A percentile compares a stretch with the other conserved stretches of the same genome.
Evolutionary conservation across 2,113 vertebrate species (phyloP).

Genomic region (Rhinoderma darwinii): DNA sequence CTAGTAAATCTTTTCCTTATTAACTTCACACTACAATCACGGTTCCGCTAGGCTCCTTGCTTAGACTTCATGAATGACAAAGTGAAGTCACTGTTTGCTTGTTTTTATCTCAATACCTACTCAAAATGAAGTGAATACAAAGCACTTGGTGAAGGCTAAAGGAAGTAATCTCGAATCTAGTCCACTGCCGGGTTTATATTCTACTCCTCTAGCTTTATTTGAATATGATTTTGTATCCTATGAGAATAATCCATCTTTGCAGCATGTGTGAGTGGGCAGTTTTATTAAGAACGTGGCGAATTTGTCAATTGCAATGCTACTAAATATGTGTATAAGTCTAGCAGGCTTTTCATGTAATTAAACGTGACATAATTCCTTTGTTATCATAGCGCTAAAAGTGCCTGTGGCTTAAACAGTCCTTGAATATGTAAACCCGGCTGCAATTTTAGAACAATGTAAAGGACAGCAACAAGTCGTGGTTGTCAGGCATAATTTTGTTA

Average conservation of each 20-base stretch:
- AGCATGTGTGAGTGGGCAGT: background rate
- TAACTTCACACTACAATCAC: slow-evolving; percentile 4
- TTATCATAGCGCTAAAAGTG: slow-evolving; percentile 35
- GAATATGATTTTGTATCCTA: background rate
- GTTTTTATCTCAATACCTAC: slow-evolving; percentile 13
- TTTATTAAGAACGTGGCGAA: background rate
- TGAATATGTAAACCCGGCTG: slow-evolving; percentile 31
- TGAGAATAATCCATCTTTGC: background rate
- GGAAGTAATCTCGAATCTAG: background rate
- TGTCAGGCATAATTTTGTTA: slow-evolving; percentile 40
- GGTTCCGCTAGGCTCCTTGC: background rate
- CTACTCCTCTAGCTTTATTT: background rate
- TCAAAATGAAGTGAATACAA: slow-evolving; percentile 5
- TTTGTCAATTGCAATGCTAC: background rate
- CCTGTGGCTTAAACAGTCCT: slow-evolving; percentile 50
- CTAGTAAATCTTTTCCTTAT: slow-evolving; percentile 30
- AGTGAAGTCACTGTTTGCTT: slow-evolving; percentile 4
- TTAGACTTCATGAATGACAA: background rate
- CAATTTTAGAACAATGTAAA: slow-evolving; percentile 31
- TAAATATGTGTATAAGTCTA: background rate
- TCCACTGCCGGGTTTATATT: background rate
- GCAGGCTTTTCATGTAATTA: slow-evolving; percentile 22
- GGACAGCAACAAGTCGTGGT: slow-evolving; percentile 17
- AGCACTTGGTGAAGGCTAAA: background rate
- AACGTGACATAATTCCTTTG: slow-evolving; percentile 44